These are phyloP conservation scores for Pseudonaja textilis DNA, from an alignment of 2,113 vertebrate genomes.

Conservation along the genomic window DNA sequence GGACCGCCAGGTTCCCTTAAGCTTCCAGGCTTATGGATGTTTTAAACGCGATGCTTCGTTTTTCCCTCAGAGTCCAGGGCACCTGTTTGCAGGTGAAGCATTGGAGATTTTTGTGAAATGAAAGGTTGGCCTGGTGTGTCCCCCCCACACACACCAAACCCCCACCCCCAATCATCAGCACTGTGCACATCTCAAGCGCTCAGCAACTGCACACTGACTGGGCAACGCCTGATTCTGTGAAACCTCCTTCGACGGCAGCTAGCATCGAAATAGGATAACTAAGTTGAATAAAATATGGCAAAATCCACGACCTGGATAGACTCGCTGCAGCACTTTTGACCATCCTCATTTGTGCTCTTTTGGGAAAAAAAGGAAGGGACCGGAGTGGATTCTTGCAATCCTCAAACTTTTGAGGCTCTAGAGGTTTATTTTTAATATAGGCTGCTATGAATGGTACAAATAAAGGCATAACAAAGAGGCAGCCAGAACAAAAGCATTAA, in stretches of 20 bases:
- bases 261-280: constrained; percentile 25
- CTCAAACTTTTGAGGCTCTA: constrained; percentile 48
- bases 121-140: neutral
- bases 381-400: constrained; percentile 35
- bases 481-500: constrained; percentile 25
- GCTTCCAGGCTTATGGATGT: neutral
- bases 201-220: constrained; percentile 30
- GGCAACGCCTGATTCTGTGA: constrained; percentile 50
- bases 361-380: neutral
- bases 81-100: constrained; percentile 1
- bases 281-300: constrained; percentile 31
- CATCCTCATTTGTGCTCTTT: constrained; percentile 8
- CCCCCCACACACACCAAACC: neutral
- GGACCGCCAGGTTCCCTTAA: neutral
- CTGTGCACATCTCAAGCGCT: constrained; percentile 29
- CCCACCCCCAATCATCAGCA: neutral
- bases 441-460: neutral
- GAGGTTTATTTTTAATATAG: constrained; percentile 40
- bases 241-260: constrained; percentile 33
- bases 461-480: constrained; percentile 18
- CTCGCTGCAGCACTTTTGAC: constrained; percentile 21
- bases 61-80: fast-evolving
- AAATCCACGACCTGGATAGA: constrained; percentile 6
- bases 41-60: neutral
- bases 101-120: neutral